phyloP scores from a whole-genome alignment of 2,113 vertebrate genomes.

The Corythoichthys intestinalis region DNA sequence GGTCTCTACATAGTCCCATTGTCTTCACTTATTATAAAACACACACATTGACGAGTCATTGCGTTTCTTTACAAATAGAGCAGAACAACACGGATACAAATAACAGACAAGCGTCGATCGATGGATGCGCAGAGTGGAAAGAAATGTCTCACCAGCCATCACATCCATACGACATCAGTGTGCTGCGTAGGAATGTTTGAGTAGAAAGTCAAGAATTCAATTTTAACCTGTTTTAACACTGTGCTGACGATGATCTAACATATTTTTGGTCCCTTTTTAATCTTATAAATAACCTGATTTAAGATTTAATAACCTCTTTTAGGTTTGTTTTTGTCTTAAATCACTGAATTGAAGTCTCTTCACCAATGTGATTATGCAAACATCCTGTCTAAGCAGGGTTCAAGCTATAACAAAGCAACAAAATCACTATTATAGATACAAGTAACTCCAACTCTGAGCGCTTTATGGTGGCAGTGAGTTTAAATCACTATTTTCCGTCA shows the following conservation, averaged over 20 bases:
- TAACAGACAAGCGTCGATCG: constrained; percentile 67
- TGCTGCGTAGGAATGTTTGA: constrained; percentile 24
- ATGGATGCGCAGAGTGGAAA: constrained; percentile 33
- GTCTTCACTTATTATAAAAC: constrained; percentile 69
- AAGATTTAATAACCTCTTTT: not conserved
- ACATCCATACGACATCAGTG: constrained; percentile 7
- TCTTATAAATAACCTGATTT: constrained; percentile 1
- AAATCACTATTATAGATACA: not conserved
- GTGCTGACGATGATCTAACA: constrained; percentile 27
- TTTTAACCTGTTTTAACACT: constrained; percentile 43
- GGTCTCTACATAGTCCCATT: constrained; percentile 78
- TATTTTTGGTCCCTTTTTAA: constrained; percentile 30
- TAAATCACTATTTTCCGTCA: too few species aligned
- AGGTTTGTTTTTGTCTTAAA: not conserved
- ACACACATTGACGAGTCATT: constrained; percentile 82
- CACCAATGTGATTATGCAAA: constrained; percentile 9
- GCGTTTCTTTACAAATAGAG: constrained; percentile 78
- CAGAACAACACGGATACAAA: constrained; percentile 86
- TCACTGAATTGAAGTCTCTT: not conserved
- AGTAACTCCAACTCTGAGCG: too few species aligned
- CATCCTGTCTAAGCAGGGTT: constrained; percentile 8
- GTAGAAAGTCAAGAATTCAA: constrained; percentile 46
- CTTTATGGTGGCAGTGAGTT: too few species aligned
- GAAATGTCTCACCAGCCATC: constrained; percentile 24
- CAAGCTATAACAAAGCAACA: not conserved